Evolutionary conservation across 2,113 vertebrate genomes (phyloP).

Genomic region (Chaetops frenatus): DNA sequence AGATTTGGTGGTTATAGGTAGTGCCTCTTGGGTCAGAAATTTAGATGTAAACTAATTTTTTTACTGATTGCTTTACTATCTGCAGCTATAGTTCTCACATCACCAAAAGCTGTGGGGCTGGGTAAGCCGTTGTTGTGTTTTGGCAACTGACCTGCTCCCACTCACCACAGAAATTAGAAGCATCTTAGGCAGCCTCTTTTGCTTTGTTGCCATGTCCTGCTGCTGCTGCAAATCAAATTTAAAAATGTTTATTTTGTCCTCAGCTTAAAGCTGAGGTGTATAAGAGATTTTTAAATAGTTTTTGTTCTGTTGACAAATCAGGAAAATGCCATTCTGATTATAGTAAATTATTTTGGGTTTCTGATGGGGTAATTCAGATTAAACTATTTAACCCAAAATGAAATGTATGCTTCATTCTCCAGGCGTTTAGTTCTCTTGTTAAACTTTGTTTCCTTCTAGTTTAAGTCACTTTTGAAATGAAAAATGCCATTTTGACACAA

Average conservation of each 20-base stretch:
- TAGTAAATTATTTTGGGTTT: neutral
- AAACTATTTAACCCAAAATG: neutral
- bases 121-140: neutral
- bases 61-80: rapidly evolving
- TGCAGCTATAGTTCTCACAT: neutral
- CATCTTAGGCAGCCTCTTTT: neutral
- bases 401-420: neutral
- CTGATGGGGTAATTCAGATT: neutral
- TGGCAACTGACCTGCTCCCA: neutral
- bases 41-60: neutral
- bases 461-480: neutral
- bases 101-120: neutral
- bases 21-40: neutral
- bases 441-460: neutral
- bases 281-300: neutral
- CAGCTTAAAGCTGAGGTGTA: neutral
- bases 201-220: neutral
- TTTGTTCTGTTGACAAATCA: neutral
- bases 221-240: neutral
- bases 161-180: neutral
- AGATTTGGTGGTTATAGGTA: neutral
- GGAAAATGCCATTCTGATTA: neutral
- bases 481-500: neutral
- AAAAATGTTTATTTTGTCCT: neutral
- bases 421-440: neutral